Evolutionary conservation across 2,888 invertebrate species (phyloP), one percentile per base, ranked within the genome.

Genomic region (Dione juno): DNA sequence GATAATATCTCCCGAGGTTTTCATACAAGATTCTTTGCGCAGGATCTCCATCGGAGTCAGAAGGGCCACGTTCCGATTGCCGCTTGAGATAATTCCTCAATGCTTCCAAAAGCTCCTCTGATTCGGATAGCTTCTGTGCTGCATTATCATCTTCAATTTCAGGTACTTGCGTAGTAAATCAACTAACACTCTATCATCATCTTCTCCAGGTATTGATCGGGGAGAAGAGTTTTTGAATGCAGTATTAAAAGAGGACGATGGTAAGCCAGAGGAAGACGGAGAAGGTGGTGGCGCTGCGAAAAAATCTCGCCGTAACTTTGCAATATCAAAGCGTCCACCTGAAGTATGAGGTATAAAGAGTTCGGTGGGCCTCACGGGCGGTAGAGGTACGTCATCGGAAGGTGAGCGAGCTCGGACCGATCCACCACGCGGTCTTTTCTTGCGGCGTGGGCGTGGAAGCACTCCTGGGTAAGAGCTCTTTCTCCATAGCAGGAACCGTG

Each of bases 391-490:
- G 3, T 95, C 95, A 77, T 96, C 95, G 0, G 95, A 94, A 0
- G 96, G 96, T 66, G 94, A 94, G 9, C 95, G 95, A 6, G 94
- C 94, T 7, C 96, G 91, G 77, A 95, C 96, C 70, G 96, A 96
- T 11, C 96, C 96, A 0, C 96, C 95, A 75, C 95, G 95, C 14
- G 94, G 81, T 14, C 94, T 88, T 75, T 94, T 92, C 83, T 94
- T 91, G 40, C 93, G 90, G 69, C 94, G 92, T 71, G 94, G 92
- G 74, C 94, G 94, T 11, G 95, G 93, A 53, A 96, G 82, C 14
- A 96, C 96, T 1, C 96, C 96, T 0, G 97, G 97, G 85, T 96
- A 97, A 0, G 97, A 97, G 69, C 96, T 95, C 85, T 97, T 97
- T 71, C 97, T 94, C 97, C 97, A 97, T 0, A 97, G 88, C 63